These are phyloP conservation scores for Lycorma delicatula DNA, from an alignment of 1,140 invertebrate genomes.

Conservation along the genomic window DNA sequence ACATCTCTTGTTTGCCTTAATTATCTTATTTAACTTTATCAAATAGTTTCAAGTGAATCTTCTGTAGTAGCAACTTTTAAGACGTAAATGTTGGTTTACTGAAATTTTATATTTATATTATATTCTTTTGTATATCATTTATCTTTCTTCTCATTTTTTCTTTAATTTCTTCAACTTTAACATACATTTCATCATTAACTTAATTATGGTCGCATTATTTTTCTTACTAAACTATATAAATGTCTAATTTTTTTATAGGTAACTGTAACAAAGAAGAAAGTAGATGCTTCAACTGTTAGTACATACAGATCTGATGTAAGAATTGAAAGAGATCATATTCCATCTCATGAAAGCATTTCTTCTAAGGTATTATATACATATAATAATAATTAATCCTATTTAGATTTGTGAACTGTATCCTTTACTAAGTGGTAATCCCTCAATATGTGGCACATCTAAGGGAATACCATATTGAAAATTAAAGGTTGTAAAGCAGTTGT, in stretches of 20 bases:
- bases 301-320: constrained; percentile 5
- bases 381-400: too few relatives aligned
- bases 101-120: not conserved
- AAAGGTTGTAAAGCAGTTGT: too few relatives aligned
- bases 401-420: too few relatives aligned
- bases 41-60: too few relatives aligned
- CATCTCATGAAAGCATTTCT: constrained; percentile 1
- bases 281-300: not conserved
- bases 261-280: constrained; percentile 16
- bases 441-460: too few relatives aligned
- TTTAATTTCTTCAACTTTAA: not conserved
- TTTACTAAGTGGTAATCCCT: too few relatives aligned
- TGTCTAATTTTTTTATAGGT: constrained; percentile 3
- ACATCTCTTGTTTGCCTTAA: too few relatives aligned
- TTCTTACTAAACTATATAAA: not conserved
- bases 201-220: not conserved
- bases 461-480: too few relatives aligned
- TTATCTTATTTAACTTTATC: too few relatives aligned
- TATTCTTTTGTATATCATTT: not conserved
- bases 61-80: too few relatives aligned
- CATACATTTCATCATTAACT: not conserved
- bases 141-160: not conserved
- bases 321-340: not conserved
- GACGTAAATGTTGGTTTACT: not conserved
- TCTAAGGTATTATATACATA: too few relatives aligned